A percentile compares a stretch with the other conserved stretches of the same genome.
These are phyloP conservation scores for Trididemnum clinides DNA, from an alignment of 23 tunicate species.

Conservation along the genomic window DNA sequence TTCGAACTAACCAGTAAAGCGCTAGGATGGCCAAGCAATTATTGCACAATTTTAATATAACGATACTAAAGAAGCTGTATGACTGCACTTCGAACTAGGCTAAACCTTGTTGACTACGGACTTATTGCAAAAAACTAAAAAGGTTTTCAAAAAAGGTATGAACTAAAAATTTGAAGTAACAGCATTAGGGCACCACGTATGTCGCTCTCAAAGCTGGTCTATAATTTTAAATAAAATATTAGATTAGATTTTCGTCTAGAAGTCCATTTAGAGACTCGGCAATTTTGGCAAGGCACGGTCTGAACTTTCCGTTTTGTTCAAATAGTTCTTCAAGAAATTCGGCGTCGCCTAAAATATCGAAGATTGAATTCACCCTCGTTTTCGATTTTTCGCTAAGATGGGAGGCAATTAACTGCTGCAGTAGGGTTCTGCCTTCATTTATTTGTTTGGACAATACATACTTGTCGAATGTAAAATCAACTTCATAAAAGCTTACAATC, in stretches of 20 bases:
- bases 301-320: constrained; percentile 51
- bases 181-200: too few relatives aligned
- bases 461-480: constrained; percentile 84
- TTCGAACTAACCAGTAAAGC: too few relatives aligned
- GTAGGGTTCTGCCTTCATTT: constrained; percentile 55
- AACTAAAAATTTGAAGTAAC: too few relatives aligned
- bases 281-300: constrained; percentile 49
- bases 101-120: too few relatives aligned
- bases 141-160: too few relatives aligned
- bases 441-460: constrained; percentile 77
- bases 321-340: constrained; percentile 78
- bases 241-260: constrained; percentile 55
- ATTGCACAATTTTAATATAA: too few relatives aligned
- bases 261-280: constrained; percentile 52
- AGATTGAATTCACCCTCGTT: constrained; percentile 63
- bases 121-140: too few relatives aligned
- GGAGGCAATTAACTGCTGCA: constrained; percentile 68
- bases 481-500: constrained; percentile 81
- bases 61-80: too few relatives aligned
- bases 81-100: too few relatives aligned
- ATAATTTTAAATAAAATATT: neutral
- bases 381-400: constrained; percentile 76
- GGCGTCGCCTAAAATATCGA: constrained; percentile 77
- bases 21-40: too few relatives aligned
- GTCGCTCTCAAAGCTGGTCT: too few relatives aligned